Conservation (phyloP, 2,888 invertebrate genomes). For the Drosophila putrida region DNA sequence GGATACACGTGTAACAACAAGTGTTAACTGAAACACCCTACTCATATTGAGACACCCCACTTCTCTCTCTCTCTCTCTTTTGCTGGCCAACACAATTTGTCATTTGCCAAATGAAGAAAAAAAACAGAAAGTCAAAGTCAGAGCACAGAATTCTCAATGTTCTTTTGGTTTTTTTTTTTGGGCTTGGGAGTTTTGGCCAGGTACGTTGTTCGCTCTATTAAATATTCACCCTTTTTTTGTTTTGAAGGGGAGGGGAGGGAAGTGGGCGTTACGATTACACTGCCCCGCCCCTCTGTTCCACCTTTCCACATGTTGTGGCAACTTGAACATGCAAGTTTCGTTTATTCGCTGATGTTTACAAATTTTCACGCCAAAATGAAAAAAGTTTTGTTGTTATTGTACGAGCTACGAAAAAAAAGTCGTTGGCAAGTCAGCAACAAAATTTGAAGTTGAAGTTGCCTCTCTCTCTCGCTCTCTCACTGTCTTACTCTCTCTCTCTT, state of each 20-base stretch:
- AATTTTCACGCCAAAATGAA: constrained; percentile 77
- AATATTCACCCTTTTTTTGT: constrained; percentile 71
- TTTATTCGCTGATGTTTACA: constrained; percentile 74
- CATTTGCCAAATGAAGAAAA: constrained; percentile 61
- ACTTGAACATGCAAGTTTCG: constrained; percentile 58
- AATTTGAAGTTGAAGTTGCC: constrained; percentile 27
- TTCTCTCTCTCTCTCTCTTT: neutral
- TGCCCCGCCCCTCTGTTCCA: too few relatives aligned
- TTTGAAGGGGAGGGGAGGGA: neutral
- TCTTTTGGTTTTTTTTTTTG: neutral
- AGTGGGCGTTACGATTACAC: constrained; percentile 29
- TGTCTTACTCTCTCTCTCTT: neutral
- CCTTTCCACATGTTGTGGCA: constrained; percentile 15
- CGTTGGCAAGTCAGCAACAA: constrained; percentile 54
- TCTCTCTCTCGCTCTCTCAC: neutral
- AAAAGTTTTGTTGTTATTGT: constrained; percentile 53
- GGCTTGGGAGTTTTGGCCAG: constrained; percentile 7
- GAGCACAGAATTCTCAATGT: constrained; percentile 3
- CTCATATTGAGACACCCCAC: neutral
- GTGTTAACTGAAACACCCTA: constrained; percentile 65
- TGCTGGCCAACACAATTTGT: constrained; percentile 64
- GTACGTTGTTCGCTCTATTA: constrained; percentile 63
- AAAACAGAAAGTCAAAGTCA: constrained; percentile 19
- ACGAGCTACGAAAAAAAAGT: constrained; percentile 9
- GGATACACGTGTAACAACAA: constrained; percentile 67